Evolutionary conservation across 1,140 invertebrate genomes (phyloP), one percentile per base, ranked within the genome.

Genomic region (Polypedilum vanderplanki): DNA sequence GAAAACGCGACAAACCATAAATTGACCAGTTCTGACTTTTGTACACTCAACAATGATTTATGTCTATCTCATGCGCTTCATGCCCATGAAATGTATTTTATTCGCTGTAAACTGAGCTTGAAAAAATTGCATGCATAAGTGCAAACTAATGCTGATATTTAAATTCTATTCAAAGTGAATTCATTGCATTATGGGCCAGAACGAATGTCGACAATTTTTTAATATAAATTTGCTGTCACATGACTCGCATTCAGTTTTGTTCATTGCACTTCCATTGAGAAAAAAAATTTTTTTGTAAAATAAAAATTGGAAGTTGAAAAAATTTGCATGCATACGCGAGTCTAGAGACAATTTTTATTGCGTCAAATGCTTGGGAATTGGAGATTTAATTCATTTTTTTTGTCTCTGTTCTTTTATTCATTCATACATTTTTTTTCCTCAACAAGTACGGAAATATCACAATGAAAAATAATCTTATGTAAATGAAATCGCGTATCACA

Each of bases 101-200:
- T 12, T 57, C n/a, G 10, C 10, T 15, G 15, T 57, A 57, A 57
- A 57, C 10, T 57, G 46, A 57, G 46, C n/a, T 57, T 15, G n/a
- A 57, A 57, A 46, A 57, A 57, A 57, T 57, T 57, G 24, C 46
- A 57, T 57, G 46, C 46, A 57, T 12, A 57, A 57, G 46, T 57
- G 46, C 46, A 57, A 33, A 57, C 46, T 57, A 57, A 57, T 57
- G 46, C 46, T n/a, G 46, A 57, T 57, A 57, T 57, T 57, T n/a
- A 57, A 57, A 57, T 57, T 57, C 12, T 57, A 57, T 57, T 12
- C 46, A 57, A 12, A 46, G 41, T 8, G n/a, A 57, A 57, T 33
- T 33, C 24, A 33, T 33, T 33, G 24, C 46, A 57, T 57, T 57
- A 12, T 57, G 46, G 46, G 12, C 46, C 24, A 33, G 46, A n/a